phyloP scores from a whole-genome alignment of 2,797 vertebrate genomes.

The Platalea minor region DNA sequence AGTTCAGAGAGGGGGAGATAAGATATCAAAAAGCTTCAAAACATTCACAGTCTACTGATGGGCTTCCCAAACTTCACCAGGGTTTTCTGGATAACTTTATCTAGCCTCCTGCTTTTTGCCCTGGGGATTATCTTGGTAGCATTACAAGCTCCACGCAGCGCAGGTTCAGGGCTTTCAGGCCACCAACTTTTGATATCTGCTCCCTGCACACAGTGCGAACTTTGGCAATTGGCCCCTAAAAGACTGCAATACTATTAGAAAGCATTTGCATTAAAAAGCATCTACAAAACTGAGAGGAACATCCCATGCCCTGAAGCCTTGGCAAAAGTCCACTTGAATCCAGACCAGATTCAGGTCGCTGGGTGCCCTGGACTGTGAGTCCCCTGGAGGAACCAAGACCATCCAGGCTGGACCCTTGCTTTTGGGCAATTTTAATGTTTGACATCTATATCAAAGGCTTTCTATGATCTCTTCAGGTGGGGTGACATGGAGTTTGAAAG shows the following conservation, averaged over 20 bases:
- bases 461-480: background rate
- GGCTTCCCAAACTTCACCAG: background rate
- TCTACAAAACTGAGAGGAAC: background rate
- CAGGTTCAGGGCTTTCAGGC: background rate
- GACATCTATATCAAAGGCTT: rapidly evolving
- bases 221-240: background rate
- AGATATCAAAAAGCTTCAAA: background rate
- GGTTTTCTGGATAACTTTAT: background rate
- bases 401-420: background rate
- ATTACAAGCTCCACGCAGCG: background rate
- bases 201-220: rapidly evolving
- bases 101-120: background rate
- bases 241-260: background rate
- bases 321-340: background rate
- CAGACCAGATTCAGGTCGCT: background rate
- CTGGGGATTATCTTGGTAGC: rapidly evolving
- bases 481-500: background rate
- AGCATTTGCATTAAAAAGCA: background rate
- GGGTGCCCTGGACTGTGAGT: rapidly evolving
- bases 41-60: background rate
- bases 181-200: background rate
- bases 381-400: background rate
- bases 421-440: background rate
- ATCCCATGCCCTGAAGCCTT: background rate
- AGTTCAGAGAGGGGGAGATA: background rate